Percentiles rank a stretch among this genome's conserved stretches.
phyloP scores from a whole-genome alignment of 2,113 vertebrate genomes.

The Gavialis gangeticus region DNA sequence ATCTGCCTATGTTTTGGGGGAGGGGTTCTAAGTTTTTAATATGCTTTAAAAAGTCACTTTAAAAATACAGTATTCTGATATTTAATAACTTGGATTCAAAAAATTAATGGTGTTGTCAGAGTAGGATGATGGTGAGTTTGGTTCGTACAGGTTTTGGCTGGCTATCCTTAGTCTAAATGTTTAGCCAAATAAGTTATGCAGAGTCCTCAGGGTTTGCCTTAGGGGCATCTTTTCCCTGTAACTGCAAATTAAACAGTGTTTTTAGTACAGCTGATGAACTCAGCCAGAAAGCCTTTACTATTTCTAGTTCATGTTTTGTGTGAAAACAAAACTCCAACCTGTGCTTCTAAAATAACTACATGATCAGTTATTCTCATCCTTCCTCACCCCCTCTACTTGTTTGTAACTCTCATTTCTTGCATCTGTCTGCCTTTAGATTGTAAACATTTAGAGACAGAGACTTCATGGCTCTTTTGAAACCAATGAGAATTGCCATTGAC shows the following conservation, averaged over 20 bases:
- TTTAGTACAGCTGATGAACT: too few species aligned
- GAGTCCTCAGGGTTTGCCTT: neutral
- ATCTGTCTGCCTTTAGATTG: neutral
- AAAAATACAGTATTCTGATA: neutral
- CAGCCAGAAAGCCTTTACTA: neutral
- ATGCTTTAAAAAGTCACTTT: neutral
- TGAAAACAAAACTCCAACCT: slow-evolving; percentile 14
- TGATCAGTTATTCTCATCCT: neutral
- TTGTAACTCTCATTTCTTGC: neutral
- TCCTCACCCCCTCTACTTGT: neutral
- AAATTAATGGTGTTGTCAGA: neutral
- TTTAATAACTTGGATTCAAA: neutral
- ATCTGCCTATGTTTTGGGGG: neutral
- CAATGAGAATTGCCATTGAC: neutral
- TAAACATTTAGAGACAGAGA: neutral
- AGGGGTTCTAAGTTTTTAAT: neutral
- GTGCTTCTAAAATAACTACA: neutral
- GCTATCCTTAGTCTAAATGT: neutral
- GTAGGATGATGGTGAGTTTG: neutral
- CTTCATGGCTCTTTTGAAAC: neutral
- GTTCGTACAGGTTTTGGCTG: neutral
- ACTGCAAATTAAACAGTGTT: neutral
- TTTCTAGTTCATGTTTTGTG: neutral
- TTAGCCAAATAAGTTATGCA: neutral
- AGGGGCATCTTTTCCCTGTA: neutral